phyloP scores from a whole-genome alignment of 2,797 vertebrate genomes.

The Sebastes paucispinis region DNA sequence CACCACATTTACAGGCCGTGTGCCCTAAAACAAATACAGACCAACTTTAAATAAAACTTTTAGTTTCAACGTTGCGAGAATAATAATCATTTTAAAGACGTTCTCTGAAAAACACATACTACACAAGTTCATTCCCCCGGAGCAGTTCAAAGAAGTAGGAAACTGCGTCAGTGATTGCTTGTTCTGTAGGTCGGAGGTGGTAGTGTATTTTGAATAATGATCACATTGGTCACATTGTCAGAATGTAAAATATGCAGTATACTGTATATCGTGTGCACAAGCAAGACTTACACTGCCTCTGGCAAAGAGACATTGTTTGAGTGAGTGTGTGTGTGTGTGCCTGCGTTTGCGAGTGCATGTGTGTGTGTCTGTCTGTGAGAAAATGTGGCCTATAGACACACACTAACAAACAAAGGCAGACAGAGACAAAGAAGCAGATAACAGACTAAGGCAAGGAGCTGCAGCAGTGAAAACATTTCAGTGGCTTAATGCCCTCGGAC shows the following conservation, averaged over 20 bases:
- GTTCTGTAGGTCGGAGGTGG: slow-evolving; percentile 55
- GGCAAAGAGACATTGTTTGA: slow-evolving; percentile 46
- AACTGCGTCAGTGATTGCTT: slow-evolving; percentile 68
- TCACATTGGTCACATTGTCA: slow-evolving; percentile 64
- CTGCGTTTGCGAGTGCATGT: not conserved
- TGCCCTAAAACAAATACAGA: slow-evolving; percentile 12
- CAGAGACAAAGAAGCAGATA: slow-evolving; percentile 21
- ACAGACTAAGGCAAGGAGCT: not conserved
- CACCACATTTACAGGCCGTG: not conserved
- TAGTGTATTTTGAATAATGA: slow-evolving; percentile 71
- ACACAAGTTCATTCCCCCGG: slow-evolving; percentile 48
- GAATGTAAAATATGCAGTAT: slow-evolving; percentile 67
- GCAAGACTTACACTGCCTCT: slow-evolving; percentile 52
- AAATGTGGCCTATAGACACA: not conserved
- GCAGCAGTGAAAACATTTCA: slow-evolving; percentile 12
- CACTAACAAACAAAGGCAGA: slow-evolving; percentile 31
- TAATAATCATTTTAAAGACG: slow-evolving; percentile 48
- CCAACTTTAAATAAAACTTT: slow-evolving; percentile 44
- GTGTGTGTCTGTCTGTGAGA: not conserved
- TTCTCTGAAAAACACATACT: slow-evolving; percentile 45
- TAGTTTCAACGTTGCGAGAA: slow-evolving; percentile 17
- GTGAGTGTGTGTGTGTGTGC: not conserved
- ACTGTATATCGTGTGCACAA: slow-evolving; percentile 45
- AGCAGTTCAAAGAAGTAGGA: slow-evolving; percentile 59
- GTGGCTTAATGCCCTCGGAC: not conserved